phyloP scores from a whole-genome alignment of 2,888 invertebrate genomes.

The Tetranychus piercei region DNA sequence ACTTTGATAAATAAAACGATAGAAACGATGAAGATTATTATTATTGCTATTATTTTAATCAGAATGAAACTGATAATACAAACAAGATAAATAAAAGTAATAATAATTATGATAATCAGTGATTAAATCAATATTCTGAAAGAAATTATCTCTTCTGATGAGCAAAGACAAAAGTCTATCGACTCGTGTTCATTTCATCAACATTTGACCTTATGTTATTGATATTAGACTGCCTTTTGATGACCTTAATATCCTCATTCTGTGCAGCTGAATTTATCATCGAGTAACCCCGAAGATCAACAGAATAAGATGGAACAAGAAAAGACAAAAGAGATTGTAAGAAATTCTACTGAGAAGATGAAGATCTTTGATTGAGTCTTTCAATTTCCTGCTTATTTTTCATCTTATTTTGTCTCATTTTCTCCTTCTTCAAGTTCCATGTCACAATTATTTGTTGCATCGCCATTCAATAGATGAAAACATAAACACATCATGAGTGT shows the following conservation, averaged over 20 bases:
- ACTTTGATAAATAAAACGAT: neutral
- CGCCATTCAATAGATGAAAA: neutral
- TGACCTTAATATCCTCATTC: neutral
- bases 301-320: neutral
- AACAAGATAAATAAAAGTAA: neutral
- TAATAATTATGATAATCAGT: neutral
- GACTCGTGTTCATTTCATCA: neutral
- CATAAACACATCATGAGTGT: neutral
- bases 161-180: neutral
- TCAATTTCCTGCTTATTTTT: neutral
- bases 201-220: neutral
- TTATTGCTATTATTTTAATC: neutral
- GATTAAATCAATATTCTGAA: neutral
- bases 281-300: neutral
- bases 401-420: neutral
- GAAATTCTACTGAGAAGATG: neutral
- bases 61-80: neutral
- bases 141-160: neutral
- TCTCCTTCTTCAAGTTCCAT: neutral
- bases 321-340: neutral
- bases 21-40: neutral
- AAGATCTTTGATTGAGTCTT: neutral
- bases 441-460: neutral
- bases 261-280: neutral
- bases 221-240: neutral